Evolutionary conservation across 2,888 invertebrate genomes (phyloP), one percentile per base, ranked within the genome.

Genomic region (Willowsia nigromaculata): DNA sequence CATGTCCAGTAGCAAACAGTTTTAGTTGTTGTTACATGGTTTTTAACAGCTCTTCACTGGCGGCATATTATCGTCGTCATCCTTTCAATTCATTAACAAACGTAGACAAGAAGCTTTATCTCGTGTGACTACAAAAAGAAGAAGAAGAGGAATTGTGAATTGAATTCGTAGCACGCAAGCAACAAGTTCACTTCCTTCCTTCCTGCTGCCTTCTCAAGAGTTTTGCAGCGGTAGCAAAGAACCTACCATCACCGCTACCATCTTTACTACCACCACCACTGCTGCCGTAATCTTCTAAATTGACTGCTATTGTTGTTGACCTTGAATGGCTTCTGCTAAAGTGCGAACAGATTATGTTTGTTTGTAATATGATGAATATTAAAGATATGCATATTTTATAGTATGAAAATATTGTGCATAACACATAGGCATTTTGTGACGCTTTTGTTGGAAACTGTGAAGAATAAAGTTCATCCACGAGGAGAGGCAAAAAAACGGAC

Each of bases 161-260:
- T 25, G 62, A 68, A 74, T 43, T 74, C n/a, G 13, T 25, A 47
- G 18, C 33, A 33, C 25, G 62, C 18, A 40, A 33, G 56, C 53
- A 81, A 81, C 81, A 65, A 65, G 50, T 82, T 43, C 40, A 68
- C 68, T 84, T 84, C 71, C 84, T 84, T 84, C 84, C 84, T 84
- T 84, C 84, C 83, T 65, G 27, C 30, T 68, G 27, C 30, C 83
- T 68, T 37, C n/a, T 68, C 68, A 68, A 53, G 68, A 33, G 68
- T 2, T 56, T n/a, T 71, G 71, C 30, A 15, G 71, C n/a, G n/a
- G 40, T 27, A 62, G 27, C 13, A 13, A 18, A 37, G 43, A 37
- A 7, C 27, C 11, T n/a, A 15, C 13, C 71, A 43, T 37, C 71
- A 53, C 37, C 33, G 33, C 76, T 30, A 30, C 47, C 27, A 18